Percentiles rank a stretch among this genome's conserved stretches.
phyloP scores from a whole-genome alignment of 2,797 vertebrate species.

The Danio choprae region DNA sequence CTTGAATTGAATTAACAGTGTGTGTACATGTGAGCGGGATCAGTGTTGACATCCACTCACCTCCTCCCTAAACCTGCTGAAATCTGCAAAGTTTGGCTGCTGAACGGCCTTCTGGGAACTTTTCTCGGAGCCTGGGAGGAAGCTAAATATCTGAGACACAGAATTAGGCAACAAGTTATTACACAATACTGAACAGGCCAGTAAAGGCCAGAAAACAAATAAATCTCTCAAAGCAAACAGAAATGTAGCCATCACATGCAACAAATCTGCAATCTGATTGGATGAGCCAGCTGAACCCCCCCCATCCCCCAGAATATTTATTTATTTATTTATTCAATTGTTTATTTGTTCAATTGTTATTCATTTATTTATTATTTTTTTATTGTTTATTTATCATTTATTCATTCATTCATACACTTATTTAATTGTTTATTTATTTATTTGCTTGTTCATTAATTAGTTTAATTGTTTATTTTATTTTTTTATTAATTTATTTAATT shows the following conservation, averaged over 20 bases:
- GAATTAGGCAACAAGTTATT: conserved; percentile 6
- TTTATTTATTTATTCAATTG: too few species aligned
- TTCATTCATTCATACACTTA: too few species aligned
- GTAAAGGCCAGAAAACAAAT: neutral
- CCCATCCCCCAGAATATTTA: too few species aligned
- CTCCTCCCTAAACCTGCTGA: conserved; percentile 80
- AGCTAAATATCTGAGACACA: conserved; percentile 71
- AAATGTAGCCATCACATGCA: neutral
- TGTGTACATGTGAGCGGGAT: neutral
- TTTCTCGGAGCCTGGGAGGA: conserved; percentile 65
- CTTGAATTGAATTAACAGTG: too few species aligned
- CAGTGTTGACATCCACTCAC: conserved; percentile 61
- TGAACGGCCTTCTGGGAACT: conserved; percentile 66
- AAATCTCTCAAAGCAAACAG: neutral
- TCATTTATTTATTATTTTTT: too few species aligned
- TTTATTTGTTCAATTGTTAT: too few species aligned
- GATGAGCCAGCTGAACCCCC: neutral
- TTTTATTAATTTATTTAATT: too few species aligned
- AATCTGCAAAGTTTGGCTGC: conserved; percentile 76
- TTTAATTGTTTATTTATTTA: too few species aligned
- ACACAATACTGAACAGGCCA: neutral
- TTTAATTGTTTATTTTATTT: too few species aligned
- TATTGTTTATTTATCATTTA: too few species aligned
- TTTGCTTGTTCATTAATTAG: too few species aligned
- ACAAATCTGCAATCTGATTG: neutral